phyloP scores from a whole-genome alignment of 2,797 vertebrate genomes.

The Chaenodraco wilsoni region DNA sequence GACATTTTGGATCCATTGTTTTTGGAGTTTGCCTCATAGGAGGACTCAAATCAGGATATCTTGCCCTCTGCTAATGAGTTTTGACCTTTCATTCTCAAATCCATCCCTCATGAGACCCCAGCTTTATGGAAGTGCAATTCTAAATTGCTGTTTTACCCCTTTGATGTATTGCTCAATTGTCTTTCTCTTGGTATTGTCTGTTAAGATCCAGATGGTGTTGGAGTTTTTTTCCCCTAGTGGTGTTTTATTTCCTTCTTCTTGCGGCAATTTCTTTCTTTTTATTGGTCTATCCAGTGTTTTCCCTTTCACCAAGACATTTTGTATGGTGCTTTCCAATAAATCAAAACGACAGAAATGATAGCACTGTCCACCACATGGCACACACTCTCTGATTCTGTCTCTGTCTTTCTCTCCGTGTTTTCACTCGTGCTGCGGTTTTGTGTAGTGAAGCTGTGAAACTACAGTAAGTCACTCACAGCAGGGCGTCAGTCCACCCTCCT shows the following conservation, averaged over 20 bases:
- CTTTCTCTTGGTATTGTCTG: neutral
- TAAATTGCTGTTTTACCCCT: neutral
- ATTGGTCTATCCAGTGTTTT: neutral
- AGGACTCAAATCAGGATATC: neutral
- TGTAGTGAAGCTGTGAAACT: constrained; percentile 31
- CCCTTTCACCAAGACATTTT: neutral
- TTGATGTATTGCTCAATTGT: neutral
- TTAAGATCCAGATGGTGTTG: neutral
- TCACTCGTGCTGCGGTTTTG: constrained; percentile 14
- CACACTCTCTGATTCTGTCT: neutral
- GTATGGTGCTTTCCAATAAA: neutral
- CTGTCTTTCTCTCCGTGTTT: neutral
- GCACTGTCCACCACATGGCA: neutral
- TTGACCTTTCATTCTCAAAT: neutral
- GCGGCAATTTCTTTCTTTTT: no score
- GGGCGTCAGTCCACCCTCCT: constrained; percentile 25
- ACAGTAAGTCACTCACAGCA: constrained; percentile 47
- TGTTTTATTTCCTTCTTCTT: no score
- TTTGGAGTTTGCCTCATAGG: neutral
- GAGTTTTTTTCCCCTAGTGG: no score
- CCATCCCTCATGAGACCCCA: neutral
- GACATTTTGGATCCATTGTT: constrained; percentile 6
- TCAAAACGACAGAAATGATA: neutral
- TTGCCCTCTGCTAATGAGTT: neutral
- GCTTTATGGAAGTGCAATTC: neutral